Evolutionary conservation across 2,113 vertebrate genomes (phyloP), one percentile per base, ranked within the genome.

Genomic region (Heliornis fulica): DNA sequence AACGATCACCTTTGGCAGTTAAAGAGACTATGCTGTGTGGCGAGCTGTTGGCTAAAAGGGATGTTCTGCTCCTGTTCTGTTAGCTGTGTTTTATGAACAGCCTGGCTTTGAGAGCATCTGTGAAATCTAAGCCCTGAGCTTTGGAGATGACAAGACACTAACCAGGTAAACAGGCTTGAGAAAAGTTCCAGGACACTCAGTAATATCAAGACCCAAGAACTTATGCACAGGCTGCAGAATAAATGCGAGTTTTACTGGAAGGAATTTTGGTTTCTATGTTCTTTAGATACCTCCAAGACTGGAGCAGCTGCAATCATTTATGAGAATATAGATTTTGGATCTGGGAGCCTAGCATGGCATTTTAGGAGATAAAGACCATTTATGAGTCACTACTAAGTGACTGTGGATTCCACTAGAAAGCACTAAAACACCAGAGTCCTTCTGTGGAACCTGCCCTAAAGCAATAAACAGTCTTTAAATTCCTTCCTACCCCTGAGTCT

Each of bases 381-480:
- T 84, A 78, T 36, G 23, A 69, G 43, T 53, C 48, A 69, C 28
- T 15, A 11, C 48, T 65, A 87, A 82, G 32, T 54, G 48, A 66
- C 46, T 60, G 25, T 8, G 23, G 23, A 68, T 92, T 75, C 57
- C 65, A 68, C 64, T 79, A 63, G 53, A 92, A 87, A 51, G 7
- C 19, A 31, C 26, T 86, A 59, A 86, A 95, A 57, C n/a, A 46
- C 11, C 20, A 72, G 57, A 81, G 45, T 65, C 31, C 36, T 12
- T 78, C 69, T 93, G 61, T 89, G 61, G 25, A 82, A 63, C 15
- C 66, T 91, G 28, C 22, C 81, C 60, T 87, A 84, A 94, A 94
- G 92, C 86, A 97, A 89, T 80, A 92, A 96, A 91, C 56, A 72
- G 77, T 75, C 93, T 95, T 85, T 68, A 97, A 97, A 96, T 97